phyloP scores from a whole-genome alignment of 2,113 vertebrate genomes.

The Cynoglossus semilaevis region DNA sequence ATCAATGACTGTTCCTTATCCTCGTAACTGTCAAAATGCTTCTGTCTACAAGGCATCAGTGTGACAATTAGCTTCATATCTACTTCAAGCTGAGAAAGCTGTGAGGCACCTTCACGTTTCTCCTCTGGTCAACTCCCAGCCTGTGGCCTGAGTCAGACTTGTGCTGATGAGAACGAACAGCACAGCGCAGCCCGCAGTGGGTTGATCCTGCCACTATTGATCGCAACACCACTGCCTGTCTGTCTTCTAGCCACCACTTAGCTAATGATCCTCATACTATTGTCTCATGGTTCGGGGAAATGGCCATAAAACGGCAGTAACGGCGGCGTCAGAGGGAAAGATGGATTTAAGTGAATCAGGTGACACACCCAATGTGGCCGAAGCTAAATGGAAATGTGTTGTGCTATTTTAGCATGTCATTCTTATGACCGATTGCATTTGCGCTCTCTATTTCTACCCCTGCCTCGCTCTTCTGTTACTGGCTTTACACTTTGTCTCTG shows the following conservation, averaged over 20 bases:
- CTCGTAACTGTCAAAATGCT: conserved; percentile 30
- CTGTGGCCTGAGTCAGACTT: conserved; percentile 18
- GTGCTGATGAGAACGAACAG: conserved; percentile 68
- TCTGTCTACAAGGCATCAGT: conserved; percentile 40
- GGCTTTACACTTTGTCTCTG: conserved; percentile 21
- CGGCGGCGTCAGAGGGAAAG: conserved; percentile 23
- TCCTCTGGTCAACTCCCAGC: conserved; percentile 56
- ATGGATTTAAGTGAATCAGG: conserved; percentile 51
- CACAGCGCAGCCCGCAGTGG: conserved; percentile 40
- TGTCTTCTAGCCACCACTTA: conserved; percentile 75
- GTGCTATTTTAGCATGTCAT: conserved; percentile 12
- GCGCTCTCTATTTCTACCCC: background rate
- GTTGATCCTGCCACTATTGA: conserved; percentile 57
- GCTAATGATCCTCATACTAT: conserved; percentile 70
- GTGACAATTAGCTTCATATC: conserved; percentile 61
- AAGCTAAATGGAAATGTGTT: conserved; percentile 31
- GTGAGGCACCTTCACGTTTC: conserved; percentile 49
- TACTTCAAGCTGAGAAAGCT: conserved; percentile 63
- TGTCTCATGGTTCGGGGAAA: conserved; percentile 53
- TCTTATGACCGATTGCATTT: conserved; percentile 13
- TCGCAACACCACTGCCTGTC: conserved; percentile 39
- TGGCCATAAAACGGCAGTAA: conserved; percentile 46
- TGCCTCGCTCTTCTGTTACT: conserved; percentile 7
- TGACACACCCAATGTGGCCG: conserved; percentile 39
- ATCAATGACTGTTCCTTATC: conserved; percentile 34